Conservation (phyloP, 1,140 invertebrate species). For the Hesperophylax magnus region DNA sequence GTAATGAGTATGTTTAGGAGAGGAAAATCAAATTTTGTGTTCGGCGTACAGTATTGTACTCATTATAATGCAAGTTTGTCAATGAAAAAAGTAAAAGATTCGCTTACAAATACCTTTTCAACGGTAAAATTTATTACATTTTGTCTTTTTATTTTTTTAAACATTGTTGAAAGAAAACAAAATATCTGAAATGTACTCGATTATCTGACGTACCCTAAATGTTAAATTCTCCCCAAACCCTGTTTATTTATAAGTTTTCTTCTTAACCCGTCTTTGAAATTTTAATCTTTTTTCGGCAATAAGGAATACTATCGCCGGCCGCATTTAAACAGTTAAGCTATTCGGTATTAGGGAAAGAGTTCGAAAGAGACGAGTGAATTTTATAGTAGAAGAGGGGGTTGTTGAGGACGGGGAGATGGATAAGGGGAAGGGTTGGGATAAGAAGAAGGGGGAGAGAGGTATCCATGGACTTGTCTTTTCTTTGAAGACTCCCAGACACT, state of each 20-base stretch:
- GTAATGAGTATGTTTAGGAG: no score
- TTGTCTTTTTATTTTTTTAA: background rate
- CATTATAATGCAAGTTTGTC: no score
- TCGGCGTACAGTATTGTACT: no score
- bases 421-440: background rate
- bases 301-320: background rate
- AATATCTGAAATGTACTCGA: background rate
- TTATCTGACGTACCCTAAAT: background rate
- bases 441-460: background rate
- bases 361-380: constrained; percentile 30
- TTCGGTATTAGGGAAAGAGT: constrained; percentile 36
- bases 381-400: constrained; percentile 11
- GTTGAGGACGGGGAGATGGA: background rate
- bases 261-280: background rate
- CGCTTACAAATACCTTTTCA: no score
- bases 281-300: background rate
- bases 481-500: constrained; percentile 23
- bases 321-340: constrained; percentile 27
- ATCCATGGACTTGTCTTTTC: constrained; percentile 6
- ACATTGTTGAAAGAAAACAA: background rate
- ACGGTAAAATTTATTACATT: background rate
- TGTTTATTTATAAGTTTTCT: background rate
- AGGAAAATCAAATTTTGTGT: no score
- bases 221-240: background rate
- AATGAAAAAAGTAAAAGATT: no score